Evolutionary conservation across 2,888 invertebrate species (phyloP).

Genomic region (Pollenia griseotomentosa): DNA sequence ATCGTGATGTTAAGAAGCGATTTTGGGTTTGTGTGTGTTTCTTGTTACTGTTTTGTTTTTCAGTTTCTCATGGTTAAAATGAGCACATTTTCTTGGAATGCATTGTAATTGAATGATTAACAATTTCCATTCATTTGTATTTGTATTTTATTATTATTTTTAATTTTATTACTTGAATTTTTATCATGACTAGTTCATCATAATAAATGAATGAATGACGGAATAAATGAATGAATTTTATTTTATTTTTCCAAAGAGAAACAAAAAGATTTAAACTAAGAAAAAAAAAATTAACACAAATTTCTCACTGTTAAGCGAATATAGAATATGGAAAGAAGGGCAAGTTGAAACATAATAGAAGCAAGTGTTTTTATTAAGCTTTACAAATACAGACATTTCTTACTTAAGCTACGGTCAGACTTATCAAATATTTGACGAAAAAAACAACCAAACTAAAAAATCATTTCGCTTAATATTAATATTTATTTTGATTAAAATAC

Average conservation of each 20-base stretch:
- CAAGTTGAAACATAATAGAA: no score
- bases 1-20: slow-evolving; percentile 42
- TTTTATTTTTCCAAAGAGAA: slow-evolving; percentile 32
- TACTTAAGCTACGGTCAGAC: no score
- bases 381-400: no score
- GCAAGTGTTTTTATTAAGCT: no score
- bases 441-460: no score
- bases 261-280: slow-evolving; percentile 24
- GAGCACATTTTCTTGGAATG: slow-evolving; percentile 71
- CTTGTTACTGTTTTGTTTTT: not conserved
- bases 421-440: no score
- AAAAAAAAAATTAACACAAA: slow-evolving; percentile 32
- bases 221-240: slow-evolving; percentile 16
- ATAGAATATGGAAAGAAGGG: no score
- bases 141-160: not conserved
- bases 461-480: no score
- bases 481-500: no score
- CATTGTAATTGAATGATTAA: slow-evolving; percentile 74
- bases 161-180: slow-evolving; percentile 31
- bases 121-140: slow-evolving; percentile 65
- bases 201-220: slow-evolving; percentile 37
- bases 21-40: slow-evolving; percentile 39
- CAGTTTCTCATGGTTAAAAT: slow-evolving; percentile 63
- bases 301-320: slow-evolving; percentile 10
- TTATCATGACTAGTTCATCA: slow-evolving; percentile 53